phyloP scores from a whole-genome alignment of 2,113 vertebrate species.

The Capreolus pygargus region DNA sequence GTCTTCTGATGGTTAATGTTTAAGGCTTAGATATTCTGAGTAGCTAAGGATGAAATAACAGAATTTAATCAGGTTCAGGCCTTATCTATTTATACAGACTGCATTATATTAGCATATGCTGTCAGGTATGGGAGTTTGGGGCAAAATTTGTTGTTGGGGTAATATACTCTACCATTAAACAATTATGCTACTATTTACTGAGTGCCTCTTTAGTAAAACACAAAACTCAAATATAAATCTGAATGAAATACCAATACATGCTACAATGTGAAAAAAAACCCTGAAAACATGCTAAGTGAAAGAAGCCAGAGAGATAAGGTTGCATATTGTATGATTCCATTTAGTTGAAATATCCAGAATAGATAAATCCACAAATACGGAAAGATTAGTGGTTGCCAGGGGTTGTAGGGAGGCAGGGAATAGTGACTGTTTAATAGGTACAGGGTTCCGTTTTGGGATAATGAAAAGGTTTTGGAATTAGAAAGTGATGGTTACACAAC shows the following conservation, averaged over 20 bases:
- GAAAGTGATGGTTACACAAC: neutral
- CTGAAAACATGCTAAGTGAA: neutral
- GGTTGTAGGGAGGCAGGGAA: neutral
- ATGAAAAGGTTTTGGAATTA: neutral
- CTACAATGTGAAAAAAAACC: neutral
- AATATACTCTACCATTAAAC: neutral
- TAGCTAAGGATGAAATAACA: conserved; percentile 31
- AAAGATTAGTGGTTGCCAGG: neutral
- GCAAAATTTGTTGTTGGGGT: neutral
- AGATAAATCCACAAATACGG: neutral
- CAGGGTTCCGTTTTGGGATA: neutral
- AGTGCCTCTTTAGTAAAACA: neutral
- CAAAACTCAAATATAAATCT: neutral
- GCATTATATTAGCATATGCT: neutral
- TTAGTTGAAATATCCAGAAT: neutral
- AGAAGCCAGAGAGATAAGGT: neutral
- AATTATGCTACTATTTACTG: neutral
- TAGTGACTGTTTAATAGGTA: neutral
- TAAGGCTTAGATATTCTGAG: neutral
- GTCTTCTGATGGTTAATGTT: neutral
- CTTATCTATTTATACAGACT: neutral
- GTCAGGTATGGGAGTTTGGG: neutral
- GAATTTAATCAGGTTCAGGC: neutral
- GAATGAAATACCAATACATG: neutral
- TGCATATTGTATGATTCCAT: neutral